Evolutionary conservation across 2,113 vertebrate species (phyloP).

Genomic region (Ammodytes dubius): DNA sequence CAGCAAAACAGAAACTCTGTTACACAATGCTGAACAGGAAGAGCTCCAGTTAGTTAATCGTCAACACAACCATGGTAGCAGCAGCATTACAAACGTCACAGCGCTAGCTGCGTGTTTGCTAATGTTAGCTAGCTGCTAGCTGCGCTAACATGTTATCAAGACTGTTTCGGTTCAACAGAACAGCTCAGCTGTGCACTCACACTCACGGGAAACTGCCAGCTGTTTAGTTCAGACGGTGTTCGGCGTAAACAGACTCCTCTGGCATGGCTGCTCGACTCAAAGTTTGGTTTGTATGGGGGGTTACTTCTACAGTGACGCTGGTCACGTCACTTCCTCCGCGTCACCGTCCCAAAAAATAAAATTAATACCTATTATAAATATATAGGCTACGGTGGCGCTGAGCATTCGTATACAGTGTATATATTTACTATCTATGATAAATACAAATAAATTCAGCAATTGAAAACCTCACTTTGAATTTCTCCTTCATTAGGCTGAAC

Average conservation of each 20-base stretch:
- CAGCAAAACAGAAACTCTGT: background rate
- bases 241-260: background rate
- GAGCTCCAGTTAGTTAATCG: fast-evolving
- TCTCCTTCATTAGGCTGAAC: too few species aligned
- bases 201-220: fast-evolving
- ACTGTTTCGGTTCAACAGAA: fast-evolving
- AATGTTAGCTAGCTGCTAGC: slow-evolving; percentile 60
- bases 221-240: too few species aligned
- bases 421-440: too few species aligned
- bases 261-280: slow-evolving; percentile 53
- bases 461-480: too few species aligned
- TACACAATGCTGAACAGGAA: background rate
- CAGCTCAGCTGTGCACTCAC: slow-evolving; percentile 12
- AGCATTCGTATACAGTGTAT: too few species aligned
- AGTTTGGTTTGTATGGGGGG: slow-evolving; percentile 56
- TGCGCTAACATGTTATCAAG: background rate
- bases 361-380: too few species aligned
- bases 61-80: background rate
- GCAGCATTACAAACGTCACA: background rate
- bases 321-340: slow-evolving; percentile 33
- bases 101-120: slow-evolving; percentile 51
- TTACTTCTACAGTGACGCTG: background rate
- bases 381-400: too few species aligned
- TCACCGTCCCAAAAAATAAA: background rate
- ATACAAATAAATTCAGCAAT: too few species aligned